These are phyloP conservation scores for Acanthaster planci DNA, from an alignment of 35 echinoderm and acorn worm genomes.

Conservation along the genomic window DNA sequence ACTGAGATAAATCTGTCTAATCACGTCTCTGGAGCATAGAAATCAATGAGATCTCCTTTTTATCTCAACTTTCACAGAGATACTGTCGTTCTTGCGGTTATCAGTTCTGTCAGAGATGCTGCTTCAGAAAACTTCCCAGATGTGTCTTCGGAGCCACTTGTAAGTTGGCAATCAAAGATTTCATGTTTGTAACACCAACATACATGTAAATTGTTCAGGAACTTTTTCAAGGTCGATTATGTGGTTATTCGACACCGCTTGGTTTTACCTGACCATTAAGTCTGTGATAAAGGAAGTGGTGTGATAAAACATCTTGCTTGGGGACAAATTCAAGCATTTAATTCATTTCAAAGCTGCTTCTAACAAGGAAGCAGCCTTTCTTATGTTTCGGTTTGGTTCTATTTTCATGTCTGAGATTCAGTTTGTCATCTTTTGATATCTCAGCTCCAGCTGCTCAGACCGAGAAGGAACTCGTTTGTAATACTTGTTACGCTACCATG, in stretches of 20 bases:
- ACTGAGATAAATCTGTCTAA: too few species aligned
- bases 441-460: constrained; percentile 79
- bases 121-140: constrained; percentile 66
- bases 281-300: not conserved
- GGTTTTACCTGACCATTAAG: not conserved
- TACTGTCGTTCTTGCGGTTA: constrained; percentile 85
- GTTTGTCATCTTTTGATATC: too few species aligned
- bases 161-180: constrained; percentile 31
- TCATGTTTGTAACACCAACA: not conserved
- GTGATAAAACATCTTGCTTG: too few species aligned
- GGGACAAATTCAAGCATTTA: too few species aligned
- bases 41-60: not conserved
- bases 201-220: not conserved
- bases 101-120: constrained; percentile 85
- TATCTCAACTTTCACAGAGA: constrained; percentile 36
- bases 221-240: not conserved
- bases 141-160: constrained; percentile 83
- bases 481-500: constrained; percentile 51
- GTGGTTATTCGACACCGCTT: too few species aligned
- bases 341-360: too few species aligned
- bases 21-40: not conserved
- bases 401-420: too few species aligned
- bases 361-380: too few species aligned
- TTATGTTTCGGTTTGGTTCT: too few species aligned
- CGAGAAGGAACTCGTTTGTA: constrained; percentile 88